Percentiles rank a stretch among this genome's conserved stretches.
Conservation (phyloP, 1,140 invertebrate species). For the Tenebrio molitor region DNA sequence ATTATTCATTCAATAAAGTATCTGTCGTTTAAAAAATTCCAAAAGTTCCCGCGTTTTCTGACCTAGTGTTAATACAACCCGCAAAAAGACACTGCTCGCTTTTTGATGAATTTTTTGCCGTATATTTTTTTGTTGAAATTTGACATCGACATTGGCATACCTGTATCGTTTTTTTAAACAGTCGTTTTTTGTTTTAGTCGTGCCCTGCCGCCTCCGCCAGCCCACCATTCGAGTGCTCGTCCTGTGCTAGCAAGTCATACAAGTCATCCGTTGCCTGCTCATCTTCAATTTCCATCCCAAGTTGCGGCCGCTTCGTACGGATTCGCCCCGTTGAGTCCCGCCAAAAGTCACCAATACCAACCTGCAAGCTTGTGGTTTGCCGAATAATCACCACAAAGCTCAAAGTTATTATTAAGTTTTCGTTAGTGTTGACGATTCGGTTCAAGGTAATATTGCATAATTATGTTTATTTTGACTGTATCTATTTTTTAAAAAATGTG, state of each 20-base stretch:
- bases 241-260: constrained; percentile 81
- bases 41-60: no score
- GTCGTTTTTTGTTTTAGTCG: constrained; percentile 70
- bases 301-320: constrained; percentile 75
- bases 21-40: no score
- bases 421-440: constrained; percentile 5
- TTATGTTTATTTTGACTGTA: constrained; percentile 2
- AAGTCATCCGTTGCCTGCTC: constrained; percentile 85
- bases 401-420: constrained; percentile 19
- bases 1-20: no score
- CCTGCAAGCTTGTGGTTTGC: constrained; percentile 82
- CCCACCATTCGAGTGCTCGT: constrained; percentile 86
- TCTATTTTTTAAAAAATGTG: constrained; percentile 23
- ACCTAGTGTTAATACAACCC: no score
- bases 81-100: no score
- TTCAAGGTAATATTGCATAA: constrained; percentile 36
- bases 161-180: constrained; percentile 22
- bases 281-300: constrained; percentile 83
- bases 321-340: constrained; percentile 80
- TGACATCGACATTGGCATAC: constrained; percentile 1
- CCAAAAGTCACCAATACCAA: constrained; percentile 80
- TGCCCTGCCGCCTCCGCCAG: constrained; percentile 84
- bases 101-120: background rate
- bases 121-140: background rate
- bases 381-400: constrained; percentile 68